Percentiles rank a stretch among this genome's conserved stretches.
phyloP scores from a whole-genome alignment of 92 coral and sea anemone genomes.

The Porites divaricata region DNA sequence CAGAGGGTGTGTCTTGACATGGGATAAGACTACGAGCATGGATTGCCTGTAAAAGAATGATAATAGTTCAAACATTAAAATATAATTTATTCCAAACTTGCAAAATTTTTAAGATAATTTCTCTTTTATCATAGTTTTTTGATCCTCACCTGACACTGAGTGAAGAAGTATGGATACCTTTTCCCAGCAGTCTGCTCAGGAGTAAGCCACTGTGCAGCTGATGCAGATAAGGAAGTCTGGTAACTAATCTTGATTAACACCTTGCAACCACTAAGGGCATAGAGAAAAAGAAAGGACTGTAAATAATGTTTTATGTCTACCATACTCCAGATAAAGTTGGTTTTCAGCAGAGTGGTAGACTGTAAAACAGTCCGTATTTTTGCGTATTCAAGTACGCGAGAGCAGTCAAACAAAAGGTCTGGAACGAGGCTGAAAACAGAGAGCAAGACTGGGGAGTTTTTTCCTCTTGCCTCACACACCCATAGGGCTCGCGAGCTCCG shows the following conservation, averaged over 20 bases:
- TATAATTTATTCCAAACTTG: too few species aligned
- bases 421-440: too few species aligned
- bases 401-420: too few species aligned
- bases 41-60: slow-evolving; percentile 65
- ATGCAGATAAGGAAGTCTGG: slow-evolving; percentile 78
- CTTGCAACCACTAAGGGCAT: slow-evolving; percentile 55
- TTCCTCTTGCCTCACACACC: too few species aligned
- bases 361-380: too few species aligned
- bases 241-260: slow-evolving; percentile 64
- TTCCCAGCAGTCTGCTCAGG: slow-evolving; percentile 93
- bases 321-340: too few species aligned
- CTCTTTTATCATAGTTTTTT: background rate
- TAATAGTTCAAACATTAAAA: too few species aligned
- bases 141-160: slow-evolving; percentile 82
- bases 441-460: too few species aligned
- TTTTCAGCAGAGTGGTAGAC: too few species aligned
- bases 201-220: slow-evolving; percentile 82
- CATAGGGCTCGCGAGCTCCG: too few species aligned
- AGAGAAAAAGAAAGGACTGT: background rate
- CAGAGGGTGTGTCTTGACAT: slow-evolving; percentile 87
- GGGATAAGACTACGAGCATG: slow-evolving; percentile 90
- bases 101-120: background rate
- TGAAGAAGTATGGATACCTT: slow-evolving; percentile 80
- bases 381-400: too few species aligned
- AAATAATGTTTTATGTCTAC: too few species aligned